Evolutionary conservation across 2,113 vertebrate genomes (phyloP), one percentile per base, ranked within the genome.

Genomic region (Brachirus orientalis): DNA sequence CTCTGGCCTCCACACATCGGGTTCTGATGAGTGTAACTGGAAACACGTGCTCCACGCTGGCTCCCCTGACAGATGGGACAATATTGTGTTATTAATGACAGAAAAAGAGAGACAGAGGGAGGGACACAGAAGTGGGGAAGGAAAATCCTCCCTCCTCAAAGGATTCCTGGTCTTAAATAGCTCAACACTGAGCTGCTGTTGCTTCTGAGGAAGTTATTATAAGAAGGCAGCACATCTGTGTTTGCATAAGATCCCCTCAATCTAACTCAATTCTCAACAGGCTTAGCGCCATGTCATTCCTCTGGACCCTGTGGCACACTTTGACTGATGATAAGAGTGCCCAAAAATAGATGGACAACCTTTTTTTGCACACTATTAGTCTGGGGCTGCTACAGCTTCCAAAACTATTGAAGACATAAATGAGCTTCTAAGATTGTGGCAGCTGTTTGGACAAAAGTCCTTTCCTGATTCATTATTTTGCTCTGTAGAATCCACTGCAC

Each of bases 1-100:
- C 75, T 68, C 36, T 54, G 63, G 82, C 83, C 85, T 82, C 72
- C 63, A 63, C 53, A 89, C 91, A 92, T 91, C 82, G 85, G 85
- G 85, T 85, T 91, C 87, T 86, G 78, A 91, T 91, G 88, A 87
- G 70, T 52, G 64, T 93, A 46, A 94, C 75, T 80, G 64, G 81
- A 92, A 90, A 87, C 93, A 94, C 67, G 85, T 93, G 92, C 74
- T 77, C 65, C 80, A 59, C 60, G 72, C 82, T 87, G 73, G 84
- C 88, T 88, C 83, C 84, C 81, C 72, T 70, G 84, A 91, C 89
- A 93, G 90, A 91, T 90, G 88, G 88, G 88, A 91, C 86, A 89
- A 86, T 88, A 86, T 92, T 76, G 87, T 78, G 79, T 86, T 92
- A 93, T 91, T 94, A 92, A 93, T 91, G 90, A 90, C 77, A 84